Percentiles rank a stretch among this genome's conserved stretches.
Conservation (phyloP, 2,888 invertebrate species). For the Operophtera brumata region DNA sequence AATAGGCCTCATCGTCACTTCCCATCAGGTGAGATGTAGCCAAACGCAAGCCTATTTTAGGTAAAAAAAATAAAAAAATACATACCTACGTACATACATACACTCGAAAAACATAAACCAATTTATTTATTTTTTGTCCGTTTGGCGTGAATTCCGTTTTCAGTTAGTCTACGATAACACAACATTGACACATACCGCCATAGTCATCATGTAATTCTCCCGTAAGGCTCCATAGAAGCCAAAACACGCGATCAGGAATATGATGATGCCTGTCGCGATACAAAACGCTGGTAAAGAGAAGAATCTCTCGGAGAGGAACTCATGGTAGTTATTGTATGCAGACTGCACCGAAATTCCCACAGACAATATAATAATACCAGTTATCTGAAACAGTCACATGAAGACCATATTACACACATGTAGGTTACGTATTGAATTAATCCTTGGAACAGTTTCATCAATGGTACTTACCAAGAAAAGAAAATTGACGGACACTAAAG, state of each 20-base stretch:
- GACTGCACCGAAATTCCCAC: slow-evolving; percentile 86
- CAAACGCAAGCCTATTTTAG: too few species aligned
- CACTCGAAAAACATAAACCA: too few species aligned
- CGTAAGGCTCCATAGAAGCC: slow-evolving; percentile 94
- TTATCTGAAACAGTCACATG: slow-evolving; percentile 82
- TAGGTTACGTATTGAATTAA: not conserved
- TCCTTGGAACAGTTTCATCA: not conserved
- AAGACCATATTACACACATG: slow-evolving; percentile 5
- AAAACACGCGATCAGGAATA: slow-evolving; percentile 90
- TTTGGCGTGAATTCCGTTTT: too few species aligned
- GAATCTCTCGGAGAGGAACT: slow-evolving; percentile 84
- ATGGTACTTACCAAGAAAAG: slow-evolving; percentile 69
- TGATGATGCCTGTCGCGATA: slow-evolving; percentile 85
- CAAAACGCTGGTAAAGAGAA: slow-evolving; percentile 87
- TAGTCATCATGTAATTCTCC: slow-evolving; percentile 90
- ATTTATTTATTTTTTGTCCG: too few species aligned
- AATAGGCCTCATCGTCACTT: too few species aligned
- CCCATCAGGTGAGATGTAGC: too few species aligned
- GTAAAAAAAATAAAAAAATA: too few species aligned
- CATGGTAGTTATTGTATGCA: slow-evolving; percentile 83
- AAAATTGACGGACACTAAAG: slow-evolving; percentile 65
- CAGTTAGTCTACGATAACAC: too few species aligned
- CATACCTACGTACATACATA: too few species aligned
- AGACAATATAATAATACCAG: slow-evolving; percentile 88
- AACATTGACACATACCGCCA: slow-evolving; percentile 81